Conservation (phyloP, 2,888 invertebrate genomes). For the Drosophila ezoana region DNA sequence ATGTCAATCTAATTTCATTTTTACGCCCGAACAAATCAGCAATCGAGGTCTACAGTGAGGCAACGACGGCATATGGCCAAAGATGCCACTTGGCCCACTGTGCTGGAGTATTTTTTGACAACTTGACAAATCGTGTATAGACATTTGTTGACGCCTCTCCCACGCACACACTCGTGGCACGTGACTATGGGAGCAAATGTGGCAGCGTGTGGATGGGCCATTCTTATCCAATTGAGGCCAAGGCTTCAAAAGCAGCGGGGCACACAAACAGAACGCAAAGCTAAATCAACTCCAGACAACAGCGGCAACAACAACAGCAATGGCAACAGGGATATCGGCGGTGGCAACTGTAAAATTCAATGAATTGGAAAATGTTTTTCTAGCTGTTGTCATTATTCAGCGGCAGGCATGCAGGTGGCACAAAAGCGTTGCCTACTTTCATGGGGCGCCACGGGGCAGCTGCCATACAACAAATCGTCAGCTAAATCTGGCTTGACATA, state of each 20-base stretch:
- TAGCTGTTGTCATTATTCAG: conserved; percentile 75
- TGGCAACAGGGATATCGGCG: conserved; percentile 39
- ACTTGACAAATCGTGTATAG: conserved; percentile 79
- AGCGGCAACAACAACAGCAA: conserved; percentile 14
- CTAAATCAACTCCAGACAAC: conserved; percentile 56
- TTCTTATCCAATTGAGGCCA: conserved; percentile 61
- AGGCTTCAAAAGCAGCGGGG: conserved; percentile 58
- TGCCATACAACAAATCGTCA: conserved; percentile 53
- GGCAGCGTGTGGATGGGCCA: conserved; percentile 17
- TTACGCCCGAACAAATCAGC: conserved; percentile 66
- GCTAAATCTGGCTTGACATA: conserved; percentile 56
- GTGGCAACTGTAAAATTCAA: conserved; percentile 79
- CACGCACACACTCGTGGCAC: conserved; percentile 44
- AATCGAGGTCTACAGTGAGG: conserved; percentile 47
- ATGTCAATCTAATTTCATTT: conserved; percentile 81
- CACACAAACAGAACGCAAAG: conserved; percentile 51
- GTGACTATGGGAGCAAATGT: conserved; percentile 54
- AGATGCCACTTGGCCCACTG: conserved; percentile 39
- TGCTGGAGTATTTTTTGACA: conserved; percentile 54
- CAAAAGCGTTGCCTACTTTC: conserved; percentile 47
- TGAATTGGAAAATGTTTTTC: conserved; percentile 82
- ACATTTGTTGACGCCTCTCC: conserved; percentile 72
- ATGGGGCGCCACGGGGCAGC: conserved; percentile 23
- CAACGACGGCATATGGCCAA: conserved; percentile 51
- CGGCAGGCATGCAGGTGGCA: conserved; percentile 65